These are phyloP conservation scores for Tenrec ecaudatus DNA, from an alignment of 2,113 vertebrate species.

Conservation along the genomic window DNA sequence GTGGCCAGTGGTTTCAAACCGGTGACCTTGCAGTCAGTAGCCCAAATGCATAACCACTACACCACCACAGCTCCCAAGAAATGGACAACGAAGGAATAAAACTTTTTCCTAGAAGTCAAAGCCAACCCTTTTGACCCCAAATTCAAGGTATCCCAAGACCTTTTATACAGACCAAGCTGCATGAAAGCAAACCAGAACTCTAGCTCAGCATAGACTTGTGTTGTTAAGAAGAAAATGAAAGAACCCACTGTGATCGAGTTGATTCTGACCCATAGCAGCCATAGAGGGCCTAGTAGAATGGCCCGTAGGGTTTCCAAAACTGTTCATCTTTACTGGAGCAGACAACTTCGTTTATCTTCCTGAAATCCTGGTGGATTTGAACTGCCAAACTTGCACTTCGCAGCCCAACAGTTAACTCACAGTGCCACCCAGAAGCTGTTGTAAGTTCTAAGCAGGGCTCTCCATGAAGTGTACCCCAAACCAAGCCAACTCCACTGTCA, in stretches of 20 bases:
- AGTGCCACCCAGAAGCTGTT: neutral
- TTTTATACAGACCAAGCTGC: neutral
- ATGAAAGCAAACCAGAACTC: neutral
- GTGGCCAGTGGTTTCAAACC: too few relatives aligned
- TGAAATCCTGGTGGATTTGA: too few relatives aligned
- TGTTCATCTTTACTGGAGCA: too few relatives aligned
- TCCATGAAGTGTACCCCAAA: too few relatives aligned
- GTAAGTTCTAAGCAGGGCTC: too few relatives aligned
- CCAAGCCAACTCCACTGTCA: too few relatives aligned
- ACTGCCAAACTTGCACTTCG: neutral
- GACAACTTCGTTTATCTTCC: neutral
- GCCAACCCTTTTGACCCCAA: neutral
- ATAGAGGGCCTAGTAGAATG: too few relatives aligned
- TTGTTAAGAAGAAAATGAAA: too few relatives aligned
- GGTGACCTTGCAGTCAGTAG: too few relatives aligned
- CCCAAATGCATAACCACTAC: too few relatives aligned
- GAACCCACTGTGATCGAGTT: neutral
- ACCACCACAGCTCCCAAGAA: neutral
- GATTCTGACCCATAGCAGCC: neutral
- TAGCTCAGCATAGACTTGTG: too few relatives aligned
- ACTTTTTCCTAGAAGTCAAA: conserved; percentile 43
- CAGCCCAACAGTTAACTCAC: neutral
- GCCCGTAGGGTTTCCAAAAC: too few relatives aligned
- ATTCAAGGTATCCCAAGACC: neutral
- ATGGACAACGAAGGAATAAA: conserved; percentile 34